Percentiles rank a stretch among this genome's conserved stretches.
Conservation (phyloP, 2,888 invertebrate genomes). For the Drosophila subquinaria region DNA sequence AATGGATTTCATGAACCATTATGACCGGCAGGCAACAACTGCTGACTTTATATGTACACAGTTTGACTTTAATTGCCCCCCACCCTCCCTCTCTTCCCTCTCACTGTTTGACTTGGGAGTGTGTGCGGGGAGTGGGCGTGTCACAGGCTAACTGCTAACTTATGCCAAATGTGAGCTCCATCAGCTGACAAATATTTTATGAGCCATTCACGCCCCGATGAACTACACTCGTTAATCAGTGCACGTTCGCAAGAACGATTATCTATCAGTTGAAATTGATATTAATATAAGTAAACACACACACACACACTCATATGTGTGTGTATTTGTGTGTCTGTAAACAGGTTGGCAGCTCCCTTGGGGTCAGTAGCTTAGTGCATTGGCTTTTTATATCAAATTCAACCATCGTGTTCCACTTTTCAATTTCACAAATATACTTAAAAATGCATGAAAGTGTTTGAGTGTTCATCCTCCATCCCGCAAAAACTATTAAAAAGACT, state of each 20-base stretch:
- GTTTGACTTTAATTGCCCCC: conserved; percentile 62
- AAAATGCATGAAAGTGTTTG: conserved; percentile 19
- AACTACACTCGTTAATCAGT: conserved; percentile 30
- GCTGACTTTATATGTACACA: conserved; percentile 50
- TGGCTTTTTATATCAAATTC: conserved; percentile 1
- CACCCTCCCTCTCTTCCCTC: not conserved
- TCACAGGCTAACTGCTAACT: conserved; percentile 27
- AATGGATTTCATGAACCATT: conserved; percentile 65
- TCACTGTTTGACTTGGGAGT: conserved; percentile 18
- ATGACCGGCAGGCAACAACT: conserved; percentile 46
- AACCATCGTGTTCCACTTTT: not conserved
- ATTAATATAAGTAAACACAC: conserved; percentile 29
- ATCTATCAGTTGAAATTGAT: conserved; percentile 31
- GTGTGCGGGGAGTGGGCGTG: conserved; percentile 19
- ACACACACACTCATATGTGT: not conserved
- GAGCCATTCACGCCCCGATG: conserved; percentile 28
- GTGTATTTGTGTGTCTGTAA: not conserved
- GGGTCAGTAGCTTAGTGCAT: conserved; percentile 7
- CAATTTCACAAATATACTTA: conserved; percentile 6
- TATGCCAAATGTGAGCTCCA: conserved; percentile 33
- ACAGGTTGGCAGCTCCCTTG: conserved; percentile 19
- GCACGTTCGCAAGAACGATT: conserved; percentile 21
- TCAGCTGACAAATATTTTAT: conserved; percentile 53
- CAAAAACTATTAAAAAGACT: conserved; percentile 25
- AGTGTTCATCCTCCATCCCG: no score